These are phyloP conservation scores for Cerastis rubricosa DNA, from an alignment of 2,888 invertebrate species.

Conservation along the genomic window DNA sequence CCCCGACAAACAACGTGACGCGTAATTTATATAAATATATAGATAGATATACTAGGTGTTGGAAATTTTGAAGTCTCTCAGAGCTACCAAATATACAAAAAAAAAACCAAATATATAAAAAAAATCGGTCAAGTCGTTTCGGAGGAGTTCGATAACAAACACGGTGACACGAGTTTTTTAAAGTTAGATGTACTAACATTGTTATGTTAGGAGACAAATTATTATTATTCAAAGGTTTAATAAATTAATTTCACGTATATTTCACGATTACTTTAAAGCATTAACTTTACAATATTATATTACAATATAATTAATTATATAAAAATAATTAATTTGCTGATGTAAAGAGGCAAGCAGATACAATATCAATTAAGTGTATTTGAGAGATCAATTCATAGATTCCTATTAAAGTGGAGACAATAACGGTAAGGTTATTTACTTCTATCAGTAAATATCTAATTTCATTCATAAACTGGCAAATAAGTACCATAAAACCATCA, in stretches of 20 bases:
- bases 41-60: too few relatives aligned
- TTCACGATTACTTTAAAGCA: not conserved
- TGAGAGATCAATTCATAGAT: constrained; percentile 12
- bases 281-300: too few relatives aligned
- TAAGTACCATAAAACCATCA: not conserved
- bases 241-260: not conserved
- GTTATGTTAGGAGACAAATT: not conserved
- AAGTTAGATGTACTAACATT: not conserved
- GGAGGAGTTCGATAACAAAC: too few relatives aligned
- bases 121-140: too few relatives aligned
- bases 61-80: too few relatives aligned
- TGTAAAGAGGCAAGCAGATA: constrained; percentile 9
- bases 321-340: not conserved
- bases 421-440: constrained; percentile 40
- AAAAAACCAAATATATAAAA: too few relatives aligned
- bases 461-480: not conserved
- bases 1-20: too few relatives aligned
- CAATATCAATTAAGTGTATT: not conserved
- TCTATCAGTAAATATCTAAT: not conserved
- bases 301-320: too few relatives aligned
- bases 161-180: too few relatives aligned
- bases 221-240: not conserved
- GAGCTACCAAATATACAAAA: too few relatives aligned
- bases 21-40: too few relatives aligned
- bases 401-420: constrained; percentile 53